Base-by-base conservation (phyloP, 2,888 invertebrate genomes). In the Leptogaster cylindrica region DNA sequence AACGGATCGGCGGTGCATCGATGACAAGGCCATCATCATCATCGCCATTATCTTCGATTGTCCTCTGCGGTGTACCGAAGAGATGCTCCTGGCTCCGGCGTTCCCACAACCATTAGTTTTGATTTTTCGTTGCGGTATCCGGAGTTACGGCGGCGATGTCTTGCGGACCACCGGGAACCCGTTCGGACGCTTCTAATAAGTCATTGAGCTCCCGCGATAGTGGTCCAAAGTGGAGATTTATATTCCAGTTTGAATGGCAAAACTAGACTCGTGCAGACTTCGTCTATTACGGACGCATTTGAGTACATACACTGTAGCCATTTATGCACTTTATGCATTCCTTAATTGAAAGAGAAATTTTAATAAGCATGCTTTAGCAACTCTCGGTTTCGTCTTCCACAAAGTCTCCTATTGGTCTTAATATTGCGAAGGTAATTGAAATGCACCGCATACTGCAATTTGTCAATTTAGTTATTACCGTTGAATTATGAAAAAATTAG, bases 281-380 rank as follows among this genome's bases (percentile, higher is more conserved):
- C 12, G n/a, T 0, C 33, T 23, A 55, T 6, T 25, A n/a, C 28
- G 16, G 12, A 10, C 14, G 27, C 6, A n/a, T n/a, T n/a, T n/a
- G n/a, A n/a, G n/a, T n/a, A n/a, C n/a, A n/a, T n/a, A n/a, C n/a
- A n/a, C n/a, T n/a, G n/a, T 51, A 25, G 12, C 28, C 16, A 51
- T 51, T 16, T 12, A 14, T 33, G 55, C 55, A 55, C 44, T 61
- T 61, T 23, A 16, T 25, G n/a, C 16, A 61, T 61, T 61, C 61
- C 16, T 61, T 16, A 27, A 18, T 41, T 44, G 61, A 61, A 61
- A 61, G 61, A 39, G 28, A 61, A 61, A 61, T 61, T 44, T 61
- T 12, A 44, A n/a, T 36, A 46, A 36, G 33, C 36, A 31, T 33
- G 52, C 52, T 52, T 33, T 4, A 7, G 25, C 20, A 23, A 44